phyloP scores from a whole-genome alignment of 1,140 invertebrate genomes.

The Drosophila sp. region DNA sequence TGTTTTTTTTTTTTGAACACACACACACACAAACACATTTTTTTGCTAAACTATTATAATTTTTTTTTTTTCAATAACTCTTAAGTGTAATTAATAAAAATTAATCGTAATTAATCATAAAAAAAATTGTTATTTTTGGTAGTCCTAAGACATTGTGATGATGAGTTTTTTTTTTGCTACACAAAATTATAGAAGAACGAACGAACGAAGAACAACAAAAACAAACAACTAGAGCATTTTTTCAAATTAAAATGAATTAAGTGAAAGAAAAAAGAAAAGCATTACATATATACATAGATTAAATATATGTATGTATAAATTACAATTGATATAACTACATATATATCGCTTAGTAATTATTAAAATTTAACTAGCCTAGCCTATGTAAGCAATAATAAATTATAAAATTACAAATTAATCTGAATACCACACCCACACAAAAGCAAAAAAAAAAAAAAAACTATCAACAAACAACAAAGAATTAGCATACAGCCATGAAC shows the following conservation, averaged over 20 bases:
- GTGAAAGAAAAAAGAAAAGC: neutral
- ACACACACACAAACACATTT: conserved; percentile 4
- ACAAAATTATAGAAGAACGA: conserved; percentile 34
- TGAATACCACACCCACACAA: conserved; percentile 4
- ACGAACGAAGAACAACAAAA: conserved; percentile 14
- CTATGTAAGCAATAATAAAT: conserved; percentile 79
- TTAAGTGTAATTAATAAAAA: conserved; percentile 12
- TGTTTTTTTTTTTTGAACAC: conserved; percentile 28
- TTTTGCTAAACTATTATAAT: conserved; percentile 2
- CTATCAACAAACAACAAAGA: conserved; percentile 44
- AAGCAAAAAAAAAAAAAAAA: conserved; percentile 29
- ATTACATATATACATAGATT: conserved; percentile 6
- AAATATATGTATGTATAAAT: conserved; percentile 34
- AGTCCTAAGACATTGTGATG: conserved; percentile 60
- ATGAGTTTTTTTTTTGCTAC: conserved; percentile 50
- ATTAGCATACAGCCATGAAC: conserved; percentile 54
- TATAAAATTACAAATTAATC: conserved; percentile 54
- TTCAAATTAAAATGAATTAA: conserved; percentile 38
- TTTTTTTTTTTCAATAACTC: conserved; percentile 28
- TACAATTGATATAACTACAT: conserved; percentile 40
- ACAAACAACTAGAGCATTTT: conserved; percentile 52
- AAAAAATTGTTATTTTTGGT: conserved; percentile 17
- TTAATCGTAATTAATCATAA: conserved; percentile 9
- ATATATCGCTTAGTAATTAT: conserved; percentile 55
- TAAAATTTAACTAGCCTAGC: conserved; percentile 62